Conservation (phyloP, 2,113 vertebrate species). For the Cygnus atratus region DNA sequence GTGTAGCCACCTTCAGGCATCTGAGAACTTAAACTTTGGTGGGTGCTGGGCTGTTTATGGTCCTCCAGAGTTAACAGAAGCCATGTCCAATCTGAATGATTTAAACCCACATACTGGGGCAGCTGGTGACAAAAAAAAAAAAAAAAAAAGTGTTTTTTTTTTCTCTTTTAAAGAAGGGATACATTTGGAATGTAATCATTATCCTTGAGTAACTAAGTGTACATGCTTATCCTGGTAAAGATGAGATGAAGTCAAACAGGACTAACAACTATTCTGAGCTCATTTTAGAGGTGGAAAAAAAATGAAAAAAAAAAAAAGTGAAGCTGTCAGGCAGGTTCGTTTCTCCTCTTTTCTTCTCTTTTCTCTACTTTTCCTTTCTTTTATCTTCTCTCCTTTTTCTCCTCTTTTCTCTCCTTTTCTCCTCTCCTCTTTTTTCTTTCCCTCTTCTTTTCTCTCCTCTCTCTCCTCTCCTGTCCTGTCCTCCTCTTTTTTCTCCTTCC, state of each 20-base stretch:
- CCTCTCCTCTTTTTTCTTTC: background rate
- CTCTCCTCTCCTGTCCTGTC: too few relatives aligned
- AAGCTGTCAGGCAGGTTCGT: background rate
- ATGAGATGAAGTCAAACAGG: background rate
- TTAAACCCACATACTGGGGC: fast-evolving
- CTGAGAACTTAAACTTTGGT: background rate
- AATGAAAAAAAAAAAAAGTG: background rate
- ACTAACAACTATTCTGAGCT: fast-evolving
- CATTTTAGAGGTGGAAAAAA: background rate
- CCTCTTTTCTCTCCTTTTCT: too few relatives aligned
- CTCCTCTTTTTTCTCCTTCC: too few relatives aligned
- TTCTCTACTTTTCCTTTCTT: too few relatives aligned
- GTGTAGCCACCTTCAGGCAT: background rate
- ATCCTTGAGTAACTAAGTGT: background rate
- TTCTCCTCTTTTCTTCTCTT: too few relatives aligned
- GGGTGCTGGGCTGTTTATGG: background rate
- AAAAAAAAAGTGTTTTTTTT: background rate
- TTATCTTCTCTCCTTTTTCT: too few relatives aligned
- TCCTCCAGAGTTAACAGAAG: background rate
- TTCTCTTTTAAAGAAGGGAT: background rate
- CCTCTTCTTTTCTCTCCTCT: too few relatives aligned
- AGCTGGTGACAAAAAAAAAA: background rate
- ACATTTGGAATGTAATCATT: background rate
- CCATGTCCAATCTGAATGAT: background rate
- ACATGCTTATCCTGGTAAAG: background rate